Base-by-base conservation (phyloP, 2,888 invertebrate genomes). In the Meliscaeva auricollis region DNA sequence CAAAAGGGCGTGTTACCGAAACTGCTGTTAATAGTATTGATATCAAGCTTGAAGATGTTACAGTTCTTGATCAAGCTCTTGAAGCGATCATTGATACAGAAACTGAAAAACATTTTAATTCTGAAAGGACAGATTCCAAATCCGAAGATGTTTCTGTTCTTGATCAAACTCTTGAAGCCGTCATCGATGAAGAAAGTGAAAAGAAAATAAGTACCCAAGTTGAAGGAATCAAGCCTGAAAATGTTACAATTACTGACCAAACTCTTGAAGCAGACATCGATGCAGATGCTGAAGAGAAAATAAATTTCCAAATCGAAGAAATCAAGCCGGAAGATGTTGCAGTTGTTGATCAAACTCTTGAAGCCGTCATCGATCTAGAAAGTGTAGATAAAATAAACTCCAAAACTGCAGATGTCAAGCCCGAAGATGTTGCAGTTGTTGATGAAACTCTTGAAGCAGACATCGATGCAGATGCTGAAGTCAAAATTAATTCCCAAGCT, bases 151-250 rank as follows among this genome's bases (percentile, higher is more conserved):
- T 66, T 35, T n/a, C 13, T 5, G 20, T 50, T 50, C 2, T 11
- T 4, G 50, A 50, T 50, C 22, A 50, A 50, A 50, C 50, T 22
- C 50, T 50, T 50, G 9, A 50, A 50, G 50, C 50, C 3, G 22
- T 9, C 0, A 50, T 50, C 50, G 50, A 11, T 22, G 3, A 11
- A 50, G 50, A 50, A 3, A 1, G 1, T 15, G 2, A 9, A 38
- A 2, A 7, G 30, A 7, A 7, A 66, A 4, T n/a, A 1, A 22
- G 2, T 48, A 7, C 17, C 0, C 46, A 64, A 46, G 32, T 5
- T 15, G 2, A 0, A 8, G 0, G 22, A 13, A 9, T 17, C 0
- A 46, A 46, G 1, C 46, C 15, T 17, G 46, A 17, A 46, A 30
- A 64, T 17, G 30, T 64, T 32, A 13, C 30, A 7, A 1, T 64